Evolutionary conservation across 2,113 vertebrate genomes (phyloP).

Genomic region (Oxyura jamaicensis): DNA sequence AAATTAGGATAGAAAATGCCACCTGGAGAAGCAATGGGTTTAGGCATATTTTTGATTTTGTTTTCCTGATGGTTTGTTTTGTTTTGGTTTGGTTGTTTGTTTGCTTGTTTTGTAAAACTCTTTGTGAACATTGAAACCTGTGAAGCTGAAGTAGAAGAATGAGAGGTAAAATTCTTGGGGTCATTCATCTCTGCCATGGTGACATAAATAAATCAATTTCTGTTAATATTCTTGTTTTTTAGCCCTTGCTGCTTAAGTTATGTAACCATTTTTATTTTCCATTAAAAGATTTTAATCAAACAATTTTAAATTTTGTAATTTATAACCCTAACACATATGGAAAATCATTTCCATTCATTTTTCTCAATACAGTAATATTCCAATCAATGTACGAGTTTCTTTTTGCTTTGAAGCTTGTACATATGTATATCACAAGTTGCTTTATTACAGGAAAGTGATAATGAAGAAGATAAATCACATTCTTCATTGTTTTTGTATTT

Average conservation of each 20-base stretch:
- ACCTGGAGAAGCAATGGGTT: neutral
- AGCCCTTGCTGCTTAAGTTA: neutral
- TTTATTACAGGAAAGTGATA: neutral
- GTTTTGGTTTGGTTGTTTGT: neutral
- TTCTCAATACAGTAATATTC: neutral
- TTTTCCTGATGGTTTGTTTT: neutral
- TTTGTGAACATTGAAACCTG: neutral
- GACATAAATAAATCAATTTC: neutral
- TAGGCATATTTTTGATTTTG: no score
- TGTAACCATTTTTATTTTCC: neutral
- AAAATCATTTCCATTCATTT: neutral
- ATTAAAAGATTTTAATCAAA: neutral
- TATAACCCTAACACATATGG: neutral
- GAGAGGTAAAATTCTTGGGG: neutral
- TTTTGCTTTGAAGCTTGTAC: neutral
- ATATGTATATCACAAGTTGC: neutral
- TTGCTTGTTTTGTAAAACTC: neutral
- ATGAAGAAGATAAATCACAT: neutral
- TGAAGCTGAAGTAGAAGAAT: neutral
- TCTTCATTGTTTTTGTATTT: conserved; percentile 7
- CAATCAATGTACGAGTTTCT: neutral
- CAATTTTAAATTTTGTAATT: neutral
- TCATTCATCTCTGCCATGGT: neutral
- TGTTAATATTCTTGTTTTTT: neutral
- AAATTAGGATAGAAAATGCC: neutral